Conservation (phyloP, 2,888 invertebrate genomes). For the Nymphalis polychloros region DNA sequence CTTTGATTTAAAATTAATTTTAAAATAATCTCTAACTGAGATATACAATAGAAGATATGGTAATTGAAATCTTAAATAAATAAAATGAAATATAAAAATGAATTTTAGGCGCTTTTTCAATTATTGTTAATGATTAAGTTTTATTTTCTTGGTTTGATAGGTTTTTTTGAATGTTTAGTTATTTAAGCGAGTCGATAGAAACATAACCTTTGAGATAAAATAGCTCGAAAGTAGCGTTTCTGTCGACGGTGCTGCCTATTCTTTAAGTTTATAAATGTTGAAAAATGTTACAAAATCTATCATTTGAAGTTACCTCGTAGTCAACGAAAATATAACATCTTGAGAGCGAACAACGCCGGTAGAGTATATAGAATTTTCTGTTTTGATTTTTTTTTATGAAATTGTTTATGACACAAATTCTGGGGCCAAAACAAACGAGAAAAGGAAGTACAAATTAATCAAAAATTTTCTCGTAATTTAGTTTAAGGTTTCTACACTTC, state of each 20-base stretch:
- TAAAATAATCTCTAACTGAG: conserved; percentile 14
- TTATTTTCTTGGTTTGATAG: conserved; percentile 46
- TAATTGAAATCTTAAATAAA: conserved; percentile 39
- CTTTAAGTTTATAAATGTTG: conserved; percentile 38
- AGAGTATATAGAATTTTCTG: conserved; percentile 22
- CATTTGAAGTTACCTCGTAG: conserved; percentile 36
- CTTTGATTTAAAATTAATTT: conserved; percentile 9
- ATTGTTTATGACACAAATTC: conserved; percentile 63
- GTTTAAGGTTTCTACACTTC: conserved; percentile 54
- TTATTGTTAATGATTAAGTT: conserved; percentile 58
- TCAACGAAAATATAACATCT: conserved; percentile 21
- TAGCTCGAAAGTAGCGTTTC: conserved; percentile 9
- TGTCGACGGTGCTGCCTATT: conserved; percentile 29
- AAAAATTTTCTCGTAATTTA: conserved; percentile 68
- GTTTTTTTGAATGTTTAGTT: conserved; percentile 36
- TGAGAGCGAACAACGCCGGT: conserved; percentile 13
- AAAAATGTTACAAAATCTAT: conserved; percentile 32
- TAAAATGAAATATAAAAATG: conserved; percentile 59
- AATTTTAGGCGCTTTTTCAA: conserved; percentile 58
- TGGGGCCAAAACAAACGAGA: conserved; percentile 76
- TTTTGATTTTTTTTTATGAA: conserved; percentile 38
- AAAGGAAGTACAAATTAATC: conserved; percentile 74
- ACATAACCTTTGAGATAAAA: conserved; percentile 24
- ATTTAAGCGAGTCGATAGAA: conserved; percentile 41
- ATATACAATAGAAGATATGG: conserved; percentile 19